Evolutionary conservation across 2,888 invertebrate genomes (phyloP).

Genomic region (Stramonita haemastoma): DNA sequence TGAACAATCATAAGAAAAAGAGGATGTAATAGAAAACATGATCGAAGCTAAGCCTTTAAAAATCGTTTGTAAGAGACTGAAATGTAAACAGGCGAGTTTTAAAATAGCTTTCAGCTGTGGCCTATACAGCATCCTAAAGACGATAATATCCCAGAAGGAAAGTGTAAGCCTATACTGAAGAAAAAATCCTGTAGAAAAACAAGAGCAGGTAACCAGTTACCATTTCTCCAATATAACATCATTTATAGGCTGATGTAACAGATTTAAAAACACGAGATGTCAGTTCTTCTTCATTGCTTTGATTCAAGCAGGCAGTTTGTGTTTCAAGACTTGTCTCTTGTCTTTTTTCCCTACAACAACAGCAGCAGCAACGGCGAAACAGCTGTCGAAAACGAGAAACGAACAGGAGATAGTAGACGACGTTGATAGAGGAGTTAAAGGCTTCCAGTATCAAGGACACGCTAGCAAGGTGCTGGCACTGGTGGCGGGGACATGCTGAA

Average conservation of each 20-base stretch:
- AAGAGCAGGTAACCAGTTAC: too few species aligned
- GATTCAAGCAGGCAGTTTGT: not conserved
- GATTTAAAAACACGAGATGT: not conserved
- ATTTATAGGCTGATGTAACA: not conserved
- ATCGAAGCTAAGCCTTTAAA: too few species aligned
- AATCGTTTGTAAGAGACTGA: too few species aligned
- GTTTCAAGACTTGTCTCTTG: not conserved
- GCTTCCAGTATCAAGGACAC: not conserved
- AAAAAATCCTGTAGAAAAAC: too few species aligned
- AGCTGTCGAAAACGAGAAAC: constrained; percentile 2
- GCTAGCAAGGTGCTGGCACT: not conserved
- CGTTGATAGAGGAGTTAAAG: constrained; percentile 8
- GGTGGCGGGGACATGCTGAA: not conserved
- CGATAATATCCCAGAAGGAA: too few species aligned
- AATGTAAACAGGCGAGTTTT: too few species aligned
- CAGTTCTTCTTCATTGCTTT: not conserved
- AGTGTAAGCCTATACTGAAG: too few species aligned
- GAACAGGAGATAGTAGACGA: not conserved
- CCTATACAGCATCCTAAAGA: too few species aligned
- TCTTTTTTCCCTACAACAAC: not conserved
- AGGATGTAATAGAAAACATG: too few species aligned
- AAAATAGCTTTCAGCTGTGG: too few species aligned
- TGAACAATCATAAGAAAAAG: too few species aligned
- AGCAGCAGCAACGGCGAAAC: not conserved
- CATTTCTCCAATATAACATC: too few species aligned